phyloP scores from a whole-genome alignment of 2,113 vertebrate genomes.

The Pteronura brasiliensis region DNA sequence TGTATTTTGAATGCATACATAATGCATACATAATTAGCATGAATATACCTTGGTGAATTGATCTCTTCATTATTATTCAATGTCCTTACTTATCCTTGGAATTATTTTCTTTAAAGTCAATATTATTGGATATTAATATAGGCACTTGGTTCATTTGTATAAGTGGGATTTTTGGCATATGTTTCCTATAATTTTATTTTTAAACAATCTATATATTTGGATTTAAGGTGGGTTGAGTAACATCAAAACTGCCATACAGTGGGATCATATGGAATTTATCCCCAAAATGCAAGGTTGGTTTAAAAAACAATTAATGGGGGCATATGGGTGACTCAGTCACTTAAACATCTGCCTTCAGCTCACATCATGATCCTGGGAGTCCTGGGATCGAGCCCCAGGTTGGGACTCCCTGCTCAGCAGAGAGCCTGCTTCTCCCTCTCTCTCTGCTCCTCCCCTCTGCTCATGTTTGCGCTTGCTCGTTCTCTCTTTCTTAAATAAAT shows the following conservation, averaged over 20 bases:
- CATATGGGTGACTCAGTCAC: not conserved
- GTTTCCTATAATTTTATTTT: not conserved
- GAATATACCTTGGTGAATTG: not conserved
- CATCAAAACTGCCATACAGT: not conserved
- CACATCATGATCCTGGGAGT: not conserved
- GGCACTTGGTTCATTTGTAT: not conserved
- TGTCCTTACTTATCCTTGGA: not conserved
- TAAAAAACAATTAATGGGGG: not conserved
- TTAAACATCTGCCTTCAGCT: not conserved
- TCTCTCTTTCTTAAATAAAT: not conserved
- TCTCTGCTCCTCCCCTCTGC: not conserved
- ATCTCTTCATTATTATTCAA: not conserved
- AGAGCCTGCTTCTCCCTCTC: not conserved
- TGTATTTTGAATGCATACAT: not conserved
- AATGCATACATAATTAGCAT: not conserved
- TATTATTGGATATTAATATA: not conserved
- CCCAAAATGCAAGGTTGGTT: not conserved
- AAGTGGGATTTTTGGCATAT: not conserved
- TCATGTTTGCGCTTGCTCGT: fast-evolving
- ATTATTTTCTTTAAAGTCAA: not conserved
- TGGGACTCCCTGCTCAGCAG: not conserved
- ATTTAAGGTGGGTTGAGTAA: not conserved
- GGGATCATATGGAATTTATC: not conserved
- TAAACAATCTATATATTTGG: not conserved
- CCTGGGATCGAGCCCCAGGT: not conserved